A percentile compares a stretch with the other conserved stretches of the same genome.
phyloP scores from a whole-genome alignment of 2,888 invertebrate genomes.

The Calameuta filiformis region DNA sequence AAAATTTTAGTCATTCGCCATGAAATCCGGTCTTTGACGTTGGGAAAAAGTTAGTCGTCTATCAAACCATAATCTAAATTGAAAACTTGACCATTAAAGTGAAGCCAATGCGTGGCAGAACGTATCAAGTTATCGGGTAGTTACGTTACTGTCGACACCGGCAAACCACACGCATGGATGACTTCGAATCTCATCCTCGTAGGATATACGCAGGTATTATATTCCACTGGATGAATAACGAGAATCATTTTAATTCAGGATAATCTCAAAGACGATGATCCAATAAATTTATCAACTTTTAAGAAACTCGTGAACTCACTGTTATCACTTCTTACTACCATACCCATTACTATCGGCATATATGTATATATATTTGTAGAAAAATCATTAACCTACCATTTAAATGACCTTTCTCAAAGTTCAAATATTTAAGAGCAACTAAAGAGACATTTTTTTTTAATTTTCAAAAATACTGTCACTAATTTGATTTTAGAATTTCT shows the following conservation, averaged over 20 bases:
- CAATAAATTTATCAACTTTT: neutral
- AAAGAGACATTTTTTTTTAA: neutral
- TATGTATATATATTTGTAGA: neutral
- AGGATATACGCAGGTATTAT: neutral
- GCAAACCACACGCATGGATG: neutral
- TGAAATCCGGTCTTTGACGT: neutral
- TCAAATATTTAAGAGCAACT: neutral
- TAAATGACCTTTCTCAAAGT: no score
- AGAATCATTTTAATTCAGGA: neutral
- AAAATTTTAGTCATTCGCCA: neutral
- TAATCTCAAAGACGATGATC: neutral
- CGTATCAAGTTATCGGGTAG: neutral
- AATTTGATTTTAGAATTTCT: neutral
- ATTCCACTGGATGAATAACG: neutral
- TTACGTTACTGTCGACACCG: neutral
- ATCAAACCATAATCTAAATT: neutral
- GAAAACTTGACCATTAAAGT: neutral
- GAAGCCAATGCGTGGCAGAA: neutral
- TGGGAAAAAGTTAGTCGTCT: neutral
- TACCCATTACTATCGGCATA: neutral
- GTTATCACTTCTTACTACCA: neutral
- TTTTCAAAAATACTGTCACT: neutral
- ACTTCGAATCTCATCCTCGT: neutral
- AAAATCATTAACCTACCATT: no score
- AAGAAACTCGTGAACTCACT: neutral